Percentiles rank a stretch among this genome's conserved stretches.
Conservation (phyloP, 2,797 vertebrate genomes). For the Salmo trutta region DNA sequence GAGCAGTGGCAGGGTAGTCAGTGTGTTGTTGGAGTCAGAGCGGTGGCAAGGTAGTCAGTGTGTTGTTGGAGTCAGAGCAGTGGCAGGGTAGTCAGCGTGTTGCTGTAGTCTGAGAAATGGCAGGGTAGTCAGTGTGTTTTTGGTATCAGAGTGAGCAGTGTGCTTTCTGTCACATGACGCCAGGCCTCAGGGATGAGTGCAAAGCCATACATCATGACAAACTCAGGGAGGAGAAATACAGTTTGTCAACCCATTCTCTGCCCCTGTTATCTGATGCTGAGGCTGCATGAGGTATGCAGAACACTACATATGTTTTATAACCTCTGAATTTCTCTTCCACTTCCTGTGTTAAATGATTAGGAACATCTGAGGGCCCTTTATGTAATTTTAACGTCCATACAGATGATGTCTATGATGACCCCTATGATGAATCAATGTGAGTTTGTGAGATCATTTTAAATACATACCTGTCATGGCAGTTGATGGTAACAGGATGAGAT, state of each 20-base stretch:
- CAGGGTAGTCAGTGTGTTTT: too few relatives aligned
- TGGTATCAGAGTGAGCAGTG: neutral
- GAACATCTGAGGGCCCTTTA: neutral
- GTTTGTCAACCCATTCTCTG: conserved; percentile 2
- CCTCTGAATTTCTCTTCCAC: neutral
- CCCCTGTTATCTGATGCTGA: neutral
- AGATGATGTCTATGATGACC: neutral
- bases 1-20: too few relatives aligned
- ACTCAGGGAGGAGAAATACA: neutral
- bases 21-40: too few relatives aligned
- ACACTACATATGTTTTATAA: neutral
- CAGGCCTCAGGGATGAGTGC: neutral
- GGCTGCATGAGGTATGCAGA: neutral
- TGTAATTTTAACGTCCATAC: neutral
- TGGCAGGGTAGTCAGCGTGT: neutral
- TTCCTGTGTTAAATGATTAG: neutral
- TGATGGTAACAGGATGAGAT: neutral
- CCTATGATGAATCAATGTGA: neutral
- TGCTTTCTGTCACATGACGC: neutral
- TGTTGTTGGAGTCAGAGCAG: neutral
- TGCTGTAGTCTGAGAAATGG: too few relatives aligned
- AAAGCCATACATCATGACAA: neutral
- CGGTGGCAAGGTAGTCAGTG: too few relatives aligned
- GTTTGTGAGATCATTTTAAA: neutral
- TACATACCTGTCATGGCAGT: neutral